Evolutionary conservation across 2,888 invertebrate genomes (phyloP).

Genomic region (Lasioglossum vierecki): DNA sequence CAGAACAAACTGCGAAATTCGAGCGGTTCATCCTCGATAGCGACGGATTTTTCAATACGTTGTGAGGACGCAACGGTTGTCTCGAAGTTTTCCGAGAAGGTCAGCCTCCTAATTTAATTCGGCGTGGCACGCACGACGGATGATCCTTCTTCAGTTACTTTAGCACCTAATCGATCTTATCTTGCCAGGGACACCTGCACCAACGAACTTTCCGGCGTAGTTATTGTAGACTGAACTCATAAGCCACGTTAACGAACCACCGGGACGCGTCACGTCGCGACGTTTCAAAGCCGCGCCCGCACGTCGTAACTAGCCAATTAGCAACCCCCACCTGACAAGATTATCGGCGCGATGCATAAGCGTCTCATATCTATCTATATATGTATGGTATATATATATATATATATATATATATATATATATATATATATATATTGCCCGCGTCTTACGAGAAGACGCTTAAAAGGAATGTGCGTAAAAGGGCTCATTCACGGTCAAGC

Average conservation of each 20-base stretch:
- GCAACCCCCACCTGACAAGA: constrained; percentile 54
- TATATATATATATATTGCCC: not conserved
- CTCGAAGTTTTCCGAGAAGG: not conserved
- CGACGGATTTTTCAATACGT: constrained; percentile 14
- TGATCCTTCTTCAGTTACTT: constrained; percentile 53
- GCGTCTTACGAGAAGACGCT: not conserved
- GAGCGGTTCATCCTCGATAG: not conserved
- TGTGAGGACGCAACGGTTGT: not conserved
- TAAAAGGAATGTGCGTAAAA: not conserved
- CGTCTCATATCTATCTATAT: constrained; percentile 65
- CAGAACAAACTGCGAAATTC: not conserved
- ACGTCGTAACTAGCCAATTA: constrained; percentile 71
- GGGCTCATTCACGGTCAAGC: too few species aligned
- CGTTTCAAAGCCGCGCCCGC: constrained; percentile 44
- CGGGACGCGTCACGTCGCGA: constrained; percentile 36
- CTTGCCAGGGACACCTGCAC: constrained; percentile 45
- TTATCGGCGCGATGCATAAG: constrained; percentile 64
- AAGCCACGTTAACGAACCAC: constrained; percentile 68
- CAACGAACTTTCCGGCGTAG: constrained; percentile 56
- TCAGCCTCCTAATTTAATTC: constrained; percentile 41
- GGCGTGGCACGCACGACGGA: constrained; percentile 22
- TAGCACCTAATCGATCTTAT: constrained; percentile 61
- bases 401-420: too few species aligned
- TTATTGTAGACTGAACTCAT: constrained; percentile 62
- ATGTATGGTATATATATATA: not conserved